These are phyloP conservation scores for Andrena fulva DNA, from an alignment of 2,888 invertebrate species.

Conservation along the genomic window DNA sequence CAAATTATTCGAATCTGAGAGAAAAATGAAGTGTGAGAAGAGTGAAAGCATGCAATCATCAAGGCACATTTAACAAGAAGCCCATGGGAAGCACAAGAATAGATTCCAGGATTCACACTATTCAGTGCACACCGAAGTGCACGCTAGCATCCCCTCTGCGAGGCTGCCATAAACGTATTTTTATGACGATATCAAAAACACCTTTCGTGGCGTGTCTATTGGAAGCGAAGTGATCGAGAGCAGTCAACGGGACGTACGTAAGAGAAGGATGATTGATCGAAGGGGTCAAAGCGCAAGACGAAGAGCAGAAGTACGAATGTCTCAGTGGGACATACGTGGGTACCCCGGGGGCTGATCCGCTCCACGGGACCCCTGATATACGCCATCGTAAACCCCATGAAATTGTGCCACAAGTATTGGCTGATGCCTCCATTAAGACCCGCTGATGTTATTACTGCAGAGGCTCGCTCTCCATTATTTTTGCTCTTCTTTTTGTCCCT, in stretches of 20 bases:
- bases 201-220: slow-evolving; percentile 46
- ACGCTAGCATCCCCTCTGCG: not conserved
- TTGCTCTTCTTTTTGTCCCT: slow-evolving; percentile 39
- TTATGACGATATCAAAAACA: slow-evolving; percentile 73
- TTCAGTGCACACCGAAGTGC: not conserved
- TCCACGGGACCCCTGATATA: slow-evolving; percentile 76
- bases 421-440: slow-evolving; percentile 79
- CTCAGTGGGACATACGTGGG: slow-evolving; percentile 63
- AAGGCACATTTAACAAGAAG: not conserved
- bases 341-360: slow-evolving; percentile 72
- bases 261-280: slow-evolving; percentile 31
- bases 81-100: not conserved
- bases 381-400: slow-evolving; percentile 78
- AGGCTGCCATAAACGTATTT: slow-evolving; percentile 64
- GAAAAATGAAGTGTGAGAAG: too few species aligned
- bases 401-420: slow-evolving; percentile 78
- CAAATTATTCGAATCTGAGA: too few species aligned
- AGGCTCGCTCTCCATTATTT: slow-evolving; percentile 60
- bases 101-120: not conserved
- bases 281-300: slow-evolving; percentile 50
- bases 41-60: not conserved
- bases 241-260: not conserved
- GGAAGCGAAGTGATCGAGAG: slow-evolving; percentile 42
- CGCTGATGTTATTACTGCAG: slow-evolving; percentile 71
- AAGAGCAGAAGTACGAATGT: slow-evolving; percentile 55